Evolutionary conservation across 2,888 invertebrate genomes (phyloP), one percentile per base, ranked within the genome.

Genomic region (Drosophila lacicola): DNA sequence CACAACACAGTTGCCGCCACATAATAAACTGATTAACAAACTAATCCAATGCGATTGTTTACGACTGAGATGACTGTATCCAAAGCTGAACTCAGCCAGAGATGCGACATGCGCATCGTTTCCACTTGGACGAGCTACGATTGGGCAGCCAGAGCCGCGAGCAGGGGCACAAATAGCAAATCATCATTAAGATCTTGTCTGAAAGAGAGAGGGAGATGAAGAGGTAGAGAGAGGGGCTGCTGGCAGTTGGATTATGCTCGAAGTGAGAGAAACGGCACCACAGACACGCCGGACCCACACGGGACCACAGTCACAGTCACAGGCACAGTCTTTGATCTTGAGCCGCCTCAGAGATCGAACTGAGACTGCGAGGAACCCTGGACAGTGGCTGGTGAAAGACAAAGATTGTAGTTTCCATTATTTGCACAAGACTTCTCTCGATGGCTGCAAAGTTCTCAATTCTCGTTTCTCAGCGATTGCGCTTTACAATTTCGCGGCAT

Each of bases 21-120:
- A 71, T 75, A 73, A 81, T 83, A 73, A 82, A 82, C 71, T 89
- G 75, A 82, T 88, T 86, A 88, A 82, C 71, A 80, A 86, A 86
- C 78, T 86, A 88, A 90, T 88, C 78, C 86, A 70, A 69, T 80
- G 54, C 73, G 90, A 89, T 88, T 83, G 82, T 78, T 85, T 85
- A 70, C 78, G 79, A 76, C 67, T 72, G 65, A 74, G 74, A 69
- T 73, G 73, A 60, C 49, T 66, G 63, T n/a, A 49, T 49, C 36
- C 21, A 34, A 29, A 17, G 36, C 56, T 25, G 51, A 25, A 25
- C 21, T 19, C 50, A 37, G 37, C 58, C 41, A 54, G 36, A 62
- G 61, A 64, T 50, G 55, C 71, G 64, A 74, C 74, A 74, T 66
- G 69, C 63, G 56, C 74, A 62, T 54, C 65, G 67, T 67, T 73